phyloP scores from a whole-genome alignment of 2,797 vertebrate genomes.

The Leptoclinus maculatus region DNA sequence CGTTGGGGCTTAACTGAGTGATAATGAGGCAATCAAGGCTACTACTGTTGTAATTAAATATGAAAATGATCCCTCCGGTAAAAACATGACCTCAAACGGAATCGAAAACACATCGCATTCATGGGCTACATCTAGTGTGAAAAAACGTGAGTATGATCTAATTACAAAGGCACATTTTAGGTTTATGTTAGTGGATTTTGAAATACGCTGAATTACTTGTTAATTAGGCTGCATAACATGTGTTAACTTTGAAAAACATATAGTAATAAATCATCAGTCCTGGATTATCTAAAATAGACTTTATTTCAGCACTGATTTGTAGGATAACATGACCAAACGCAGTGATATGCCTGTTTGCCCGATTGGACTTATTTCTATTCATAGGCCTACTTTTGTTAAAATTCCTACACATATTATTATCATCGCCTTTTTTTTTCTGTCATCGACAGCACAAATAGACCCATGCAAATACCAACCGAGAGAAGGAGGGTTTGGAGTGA shows the following conservation, averaged over 20 bases:
- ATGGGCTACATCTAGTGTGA: background rate
- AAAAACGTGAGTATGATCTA: too few species aligned
- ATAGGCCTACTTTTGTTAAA: background rate
- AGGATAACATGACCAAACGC: background rate
- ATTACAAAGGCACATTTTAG: too few species aligned
- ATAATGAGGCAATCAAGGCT: background rate
- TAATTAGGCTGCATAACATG: background rate
- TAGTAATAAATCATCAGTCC: background rate
- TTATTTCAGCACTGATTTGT: background rate
- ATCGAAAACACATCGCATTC: background rate
- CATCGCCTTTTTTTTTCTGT: too few species aligned
- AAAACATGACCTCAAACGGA: background rate
- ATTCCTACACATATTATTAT: background rate
- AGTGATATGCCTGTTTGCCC: background rate
- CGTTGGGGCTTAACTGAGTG: background rate
- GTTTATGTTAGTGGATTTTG: too few species aligned
- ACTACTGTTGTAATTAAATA: background rate
- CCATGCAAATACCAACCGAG: background rate
- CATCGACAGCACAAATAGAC: background rate
- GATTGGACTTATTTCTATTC: background rate
- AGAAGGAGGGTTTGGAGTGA: background rate
- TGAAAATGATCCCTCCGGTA: background rate
- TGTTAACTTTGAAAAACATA: background rate
- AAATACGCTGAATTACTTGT: background rate
- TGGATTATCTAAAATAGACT: background rate